phyloP scores from a whole-genome alignment of 2,113 vertebrate species.

The Hippopotamus amphibius region DNA sequence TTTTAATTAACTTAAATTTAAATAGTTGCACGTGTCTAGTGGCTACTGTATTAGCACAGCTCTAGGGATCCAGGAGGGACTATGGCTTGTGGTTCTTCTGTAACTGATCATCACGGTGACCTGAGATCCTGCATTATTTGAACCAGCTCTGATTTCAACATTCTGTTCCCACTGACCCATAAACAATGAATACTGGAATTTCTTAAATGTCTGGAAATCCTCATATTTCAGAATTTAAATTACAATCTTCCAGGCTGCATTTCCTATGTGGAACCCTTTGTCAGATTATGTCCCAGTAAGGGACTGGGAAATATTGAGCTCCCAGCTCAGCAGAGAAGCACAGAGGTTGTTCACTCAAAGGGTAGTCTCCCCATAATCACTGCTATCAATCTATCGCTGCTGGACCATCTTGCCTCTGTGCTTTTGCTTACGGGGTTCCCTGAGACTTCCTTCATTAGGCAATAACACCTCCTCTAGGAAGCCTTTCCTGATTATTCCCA shows the following conservation, averaged over 20 bases:
- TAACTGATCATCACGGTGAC: background rate
- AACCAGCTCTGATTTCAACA: background rate
- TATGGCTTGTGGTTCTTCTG: background rate
- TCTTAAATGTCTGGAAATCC: conserved; percentile 7
- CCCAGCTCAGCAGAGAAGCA: background rate
- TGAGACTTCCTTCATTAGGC: background rate
- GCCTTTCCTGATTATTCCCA: background rate
- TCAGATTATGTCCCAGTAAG: background rate
- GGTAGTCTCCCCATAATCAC: background rate
- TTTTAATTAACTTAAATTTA: conserved; percentile 25
- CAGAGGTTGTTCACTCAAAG: background rate
- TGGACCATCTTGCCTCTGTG: background rate
- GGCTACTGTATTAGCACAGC: background rate
- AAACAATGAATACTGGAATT: background rate
- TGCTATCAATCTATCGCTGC: background rate
- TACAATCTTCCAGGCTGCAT: background rate
- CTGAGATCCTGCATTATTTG: background rate
- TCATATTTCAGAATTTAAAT: conserved; percentile 33
- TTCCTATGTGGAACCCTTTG: background rate
- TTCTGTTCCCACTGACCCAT: background rate
- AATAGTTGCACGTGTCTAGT: background rate
- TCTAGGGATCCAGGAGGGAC: background rate
- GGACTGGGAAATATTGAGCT: background rate
- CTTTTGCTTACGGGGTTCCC: background rate
- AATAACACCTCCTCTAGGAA: background rate